Base-by-base conservation (phyloP, 2,888 invertebrate genomes). In the Dendrolimus houi region DNA sequence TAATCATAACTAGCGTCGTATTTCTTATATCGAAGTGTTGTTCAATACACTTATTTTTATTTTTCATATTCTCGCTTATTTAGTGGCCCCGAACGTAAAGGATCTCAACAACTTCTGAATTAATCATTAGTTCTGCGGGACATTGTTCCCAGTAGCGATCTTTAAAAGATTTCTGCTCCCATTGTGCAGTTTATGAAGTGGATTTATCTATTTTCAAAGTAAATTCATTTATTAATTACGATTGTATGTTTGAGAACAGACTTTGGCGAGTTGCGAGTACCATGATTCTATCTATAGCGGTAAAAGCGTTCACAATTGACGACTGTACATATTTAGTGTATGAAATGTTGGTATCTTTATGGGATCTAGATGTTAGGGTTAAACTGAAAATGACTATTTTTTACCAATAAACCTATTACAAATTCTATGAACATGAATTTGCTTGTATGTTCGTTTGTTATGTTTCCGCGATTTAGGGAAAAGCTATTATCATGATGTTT, bases 111-210 rank as follows among this genome's bases (percentile, higher is more conserved):
- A 84, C 76, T 84, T 84, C 75, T 87, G 87, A 87, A 88, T 87
- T 83, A 88, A 87, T 88, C 80, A 88, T 87, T 86, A 87, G 83
- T 85, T 81, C 69, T 77, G 70, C 69, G 72, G 80, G 79, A 77
- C 81, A 83, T 86, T 87, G 86, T 87, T 81, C 68, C 62, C 67
- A 79, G 71, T 80, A 70, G 70, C 77, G 74, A 76, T 71, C 74
- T 77, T 75, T 73, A 75, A 80, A 79, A 77, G 80, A 76, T 76
- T 78, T 75, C 63, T 64, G 74, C 72, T 67, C 72, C 72, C 70
- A 71, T 74, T 79, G 75, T 71, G 59, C 67, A 64, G 72, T 72
- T 74, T 70, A 72, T 75, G 73, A 77, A 82, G 77, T 81, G 77
- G 75, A 82, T 83, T 85, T 85, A 80, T 85, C 86, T 83, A 75